Conservation (phyloP, 2,797 vertebrate genomes). For the Acipenser ruthenus region DNA sequence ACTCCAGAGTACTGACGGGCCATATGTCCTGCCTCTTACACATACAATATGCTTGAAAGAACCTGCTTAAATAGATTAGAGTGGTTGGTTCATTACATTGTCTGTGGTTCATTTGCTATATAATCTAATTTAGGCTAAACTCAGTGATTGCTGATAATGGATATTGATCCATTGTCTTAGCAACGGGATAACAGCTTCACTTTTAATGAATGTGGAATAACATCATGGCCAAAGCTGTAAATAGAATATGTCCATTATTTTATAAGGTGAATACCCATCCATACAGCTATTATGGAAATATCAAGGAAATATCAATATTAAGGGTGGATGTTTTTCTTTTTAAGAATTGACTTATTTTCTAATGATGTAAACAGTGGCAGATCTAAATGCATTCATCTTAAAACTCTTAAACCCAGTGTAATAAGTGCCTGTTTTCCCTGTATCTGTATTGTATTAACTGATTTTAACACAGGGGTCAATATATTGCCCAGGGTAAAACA, state of each 20-base stretch:
- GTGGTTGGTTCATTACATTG: conserved; percentile 40
- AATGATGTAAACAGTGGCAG: too few relatives aligned
- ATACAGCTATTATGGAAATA: conserved; percentile 11
- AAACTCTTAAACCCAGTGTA: too few relatives aligned
- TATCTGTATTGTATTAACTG: too few relatives aligned
- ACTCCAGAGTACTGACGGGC: neutral
- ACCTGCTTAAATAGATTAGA: conserved; percentile 38
- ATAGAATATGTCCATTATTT: conserved; percentile 39
- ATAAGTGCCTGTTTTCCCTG: too few relatives aligned
- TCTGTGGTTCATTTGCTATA: conserved; percentile 44
- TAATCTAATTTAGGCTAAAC: conserved; percentile 42
- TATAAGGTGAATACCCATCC: conserved; percentile 16
- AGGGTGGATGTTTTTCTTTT: neutral
- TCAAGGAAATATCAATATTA: too few relatives aligned
- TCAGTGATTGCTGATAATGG: conserved; percentile 39
- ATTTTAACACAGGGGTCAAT: too few relatives aligned
- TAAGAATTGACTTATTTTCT: too few relatives aligned
- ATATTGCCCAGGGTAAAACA: too few relatives aligned
- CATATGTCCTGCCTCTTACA: conserved; percentile 22
- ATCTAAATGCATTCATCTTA: too few relatives aligned
- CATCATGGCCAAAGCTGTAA: conserved; percentile 31
- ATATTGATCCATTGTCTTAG: conserved; percentile 51
- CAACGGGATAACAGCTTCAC: conserved; percentile 23
- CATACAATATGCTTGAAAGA: conserved; percentile 37
- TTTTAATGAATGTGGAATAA: conserved; percentile 43